Percentiles rank a stretch among this genome's conserved stretches.
These are phyloP conservation scores for Trichonephila clavata DNA, from an alignment of 1,140 invertebrate genomes.

Conservation along the genomic window DNA sequence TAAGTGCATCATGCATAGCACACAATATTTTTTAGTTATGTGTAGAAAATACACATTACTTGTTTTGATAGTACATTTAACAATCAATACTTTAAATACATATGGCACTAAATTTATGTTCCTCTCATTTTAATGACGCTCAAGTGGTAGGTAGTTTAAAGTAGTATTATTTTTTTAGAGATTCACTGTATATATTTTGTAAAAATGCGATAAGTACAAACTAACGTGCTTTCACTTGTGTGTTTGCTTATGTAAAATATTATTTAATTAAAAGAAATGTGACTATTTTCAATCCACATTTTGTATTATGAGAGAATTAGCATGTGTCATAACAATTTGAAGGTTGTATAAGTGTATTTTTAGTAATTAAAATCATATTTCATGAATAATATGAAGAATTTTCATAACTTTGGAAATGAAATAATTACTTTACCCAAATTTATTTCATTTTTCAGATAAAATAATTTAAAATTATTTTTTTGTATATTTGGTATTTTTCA, in stretches of 20 bases:
- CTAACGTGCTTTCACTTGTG: conserved; percentile 75
- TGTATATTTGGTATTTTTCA: not conserved
- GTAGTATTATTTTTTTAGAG: conserved; percentile 52
- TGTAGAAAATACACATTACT: too few species aligned
- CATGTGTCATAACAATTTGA: conserved; percentile 28
- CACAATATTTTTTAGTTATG: too few species aligned
- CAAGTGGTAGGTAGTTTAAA: conserved; percentile 54
- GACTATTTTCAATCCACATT: conserved; percentile 7
- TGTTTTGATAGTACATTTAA: too few species aligned
- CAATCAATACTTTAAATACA: not conserved
- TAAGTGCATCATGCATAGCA: too few species aligned
- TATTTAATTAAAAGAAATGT: conserved; percentile 39
- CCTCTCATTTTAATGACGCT: conserved; percentile 53
- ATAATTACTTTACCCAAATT: not conserved
- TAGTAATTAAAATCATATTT: not conserved
- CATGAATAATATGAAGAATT: not conserved
- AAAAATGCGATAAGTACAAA: conserved; percentile 69
- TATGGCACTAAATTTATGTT: conserved; percentile 26
- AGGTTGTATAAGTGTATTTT: not conserved
- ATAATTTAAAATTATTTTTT: not conserved
- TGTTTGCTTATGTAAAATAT: conserved; percentile 40
- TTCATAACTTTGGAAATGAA: not conserved
- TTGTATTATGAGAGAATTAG: conserved; percentile 56
- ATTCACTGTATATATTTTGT: conserved; percentile 62
- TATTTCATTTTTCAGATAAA: not conserved